Conservation (phyloP, 2,888 invertebrate genomes). For the Nasonia oneida region DNA sequence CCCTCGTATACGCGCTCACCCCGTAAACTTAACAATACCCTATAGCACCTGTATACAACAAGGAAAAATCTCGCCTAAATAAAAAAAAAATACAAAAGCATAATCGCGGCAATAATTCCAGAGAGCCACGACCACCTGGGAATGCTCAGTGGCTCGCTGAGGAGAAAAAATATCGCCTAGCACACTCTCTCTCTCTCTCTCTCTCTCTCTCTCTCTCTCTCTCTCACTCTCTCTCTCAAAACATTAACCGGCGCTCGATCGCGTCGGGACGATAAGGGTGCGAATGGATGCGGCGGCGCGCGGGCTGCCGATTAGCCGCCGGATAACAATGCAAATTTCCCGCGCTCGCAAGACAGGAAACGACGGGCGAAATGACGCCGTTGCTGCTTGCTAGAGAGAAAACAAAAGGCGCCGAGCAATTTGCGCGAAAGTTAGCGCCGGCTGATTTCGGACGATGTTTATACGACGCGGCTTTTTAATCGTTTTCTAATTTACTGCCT, state of each 20-base stretch:
- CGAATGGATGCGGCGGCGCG: conserved; percentile 26
- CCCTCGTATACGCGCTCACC: not conserved
- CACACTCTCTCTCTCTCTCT: not conserved
- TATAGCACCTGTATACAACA: not conserved
- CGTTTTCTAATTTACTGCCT: not conserved
- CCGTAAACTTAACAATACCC: not conserved
- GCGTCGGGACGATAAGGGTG: conserved; percentile 31
- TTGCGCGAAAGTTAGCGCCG: conserved; percentile 42
- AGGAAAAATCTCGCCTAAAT: not conserved
- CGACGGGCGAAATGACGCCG: conserved; percentile 6
- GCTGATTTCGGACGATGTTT: conserved; percentile 7
- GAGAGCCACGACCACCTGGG: not conserved
- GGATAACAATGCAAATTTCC: conserved; percentile 58
- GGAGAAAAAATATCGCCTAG: not conserved
- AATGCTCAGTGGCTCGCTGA: not conserved
- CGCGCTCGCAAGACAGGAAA: conserved; percentile 43
- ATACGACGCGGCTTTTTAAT: conserved; percentile 24
- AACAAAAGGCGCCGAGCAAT: conserved; percentile 36
- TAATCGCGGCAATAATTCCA: not conserved
- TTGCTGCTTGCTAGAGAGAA: not conserved
- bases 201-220: not conserved
- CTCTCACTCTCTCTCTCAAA: not conserved
- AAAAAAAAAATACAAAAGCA: not conserved
- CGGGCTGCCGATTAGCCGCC: conserved; percentile 63
- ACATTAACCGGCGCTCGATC: conserved; percentile 7